Conservation (phyloP, 2,888 invertebrate genomes). For the Leuctra nigra region DNA sequence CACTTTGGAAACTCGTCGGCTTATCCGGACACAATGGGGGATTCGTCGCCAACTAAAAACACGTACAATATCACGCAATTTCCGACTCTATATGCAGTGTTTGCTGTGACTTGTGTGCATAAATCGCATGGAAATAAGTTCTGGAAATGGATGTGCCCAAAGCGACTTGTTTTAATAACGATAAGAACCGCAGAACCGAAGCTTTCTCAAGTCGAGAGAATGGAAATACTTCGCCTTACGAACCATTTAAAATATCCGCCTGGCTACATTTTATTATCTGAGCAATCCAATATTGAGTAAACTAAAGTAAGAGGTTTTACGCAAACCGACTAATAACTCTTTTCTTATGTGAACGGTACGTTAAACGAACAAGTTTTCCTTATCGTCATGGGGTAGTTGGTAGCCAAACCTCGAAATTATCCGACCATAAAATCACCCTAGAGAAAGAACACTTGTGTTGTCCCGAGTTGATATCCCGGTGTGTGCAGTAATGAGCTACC, state of each 20-base stretch:
- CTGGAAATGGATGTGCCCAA: neutral
- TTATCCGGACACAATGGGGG: neutral
- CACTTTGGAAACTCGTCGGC: neutral
- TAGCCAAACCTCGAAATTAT: constrained; percentile 6
- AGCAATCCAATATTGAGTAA: constrained; percentile 11
- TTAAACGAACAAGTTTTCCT: constrained; percentile 5
- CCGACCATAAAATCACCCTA: constrained; percentile 11
- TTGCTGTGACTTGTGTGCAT: too few relatives aligned
- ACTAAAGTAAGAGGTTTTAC: neutral
- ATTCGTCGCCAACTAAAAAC: neutral
- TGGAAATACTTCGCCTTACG: neutral
- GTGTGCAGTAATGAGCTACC: constrained; percentile 2
- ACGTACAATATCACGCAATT: constrained; percentile 15
- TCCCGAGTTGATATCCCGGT: constrained; percentile 3
- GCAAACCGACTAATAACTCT: constrained; percentile 16
- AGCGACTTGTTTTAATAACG: constrained; percentile 12
- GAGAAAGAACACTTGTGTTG: constrained; percentile 3
- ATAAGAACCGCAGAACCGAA: constrained; percentile 8
- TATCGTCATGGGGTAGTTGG: constrained; percentile 12
- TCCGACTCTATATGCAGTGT: neutral
- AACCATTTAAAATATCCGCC: constrained; percentile 16
- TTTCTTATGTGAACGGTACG: neutral
- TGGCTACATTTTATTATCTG: constrained; percentile 15
- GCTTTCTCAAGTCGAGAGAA: neutral
- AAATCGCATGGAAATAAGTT: constrained; percentile 3